phyloP scores from a whole-genome alignment of 2,113 vertebrate genomes.

The Leptosomus discolor region DNA sequence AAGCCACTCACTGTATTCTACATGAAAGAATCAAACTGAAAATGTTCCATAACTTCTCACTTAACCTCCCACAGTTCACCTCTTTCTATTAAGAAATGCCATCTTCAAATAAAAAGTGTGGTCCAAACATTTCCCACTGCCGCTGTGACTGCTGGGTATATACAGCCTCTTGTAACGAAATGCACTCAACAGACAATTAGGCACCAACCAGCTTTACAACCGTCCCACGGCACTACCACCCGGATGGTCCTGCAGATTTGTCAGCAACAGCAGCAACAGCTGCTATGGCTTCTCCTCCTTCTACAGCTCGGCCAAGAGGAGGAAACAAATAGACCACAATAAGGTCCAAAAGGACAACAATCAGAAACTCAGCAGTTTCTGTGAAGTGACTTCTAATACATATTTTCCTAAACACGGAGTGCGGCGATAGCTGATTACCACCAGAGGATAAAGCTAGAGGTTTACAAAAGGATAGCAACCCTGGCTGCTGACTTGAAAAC shows the following conservation, averaged over 20 bases:
- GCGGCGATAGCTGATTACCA: neutral
- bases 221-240: accelerated
- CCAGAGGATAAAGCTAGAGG: neutral
- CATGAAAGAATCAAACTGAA: neutral
- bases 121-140: neutral
- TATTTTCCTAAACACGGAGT: neutral
- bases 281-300: neutral
- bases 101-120: neutral
- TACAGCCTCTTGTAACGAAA: neutral
- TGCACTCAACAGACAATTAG: neutral
- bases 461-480: neutral
- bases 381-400: neutral
- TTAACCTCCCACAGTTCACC: neutral
- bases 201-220: neutral
- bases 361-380: neutral
- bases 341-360: neutral
- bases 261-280: neutral
- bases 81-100: neutral
- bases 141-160: neutral
- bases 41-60: neutral
- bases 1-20: neutral
- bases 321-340: neutral
- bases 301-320: neutral
- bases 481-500: neutral
- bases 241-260: neutral